These are phyloP conservation scores for Ceyx cyanopectus DNA, from an alignment of 2,113 vertebrate species.

Conservation along the genomic window DNA sequence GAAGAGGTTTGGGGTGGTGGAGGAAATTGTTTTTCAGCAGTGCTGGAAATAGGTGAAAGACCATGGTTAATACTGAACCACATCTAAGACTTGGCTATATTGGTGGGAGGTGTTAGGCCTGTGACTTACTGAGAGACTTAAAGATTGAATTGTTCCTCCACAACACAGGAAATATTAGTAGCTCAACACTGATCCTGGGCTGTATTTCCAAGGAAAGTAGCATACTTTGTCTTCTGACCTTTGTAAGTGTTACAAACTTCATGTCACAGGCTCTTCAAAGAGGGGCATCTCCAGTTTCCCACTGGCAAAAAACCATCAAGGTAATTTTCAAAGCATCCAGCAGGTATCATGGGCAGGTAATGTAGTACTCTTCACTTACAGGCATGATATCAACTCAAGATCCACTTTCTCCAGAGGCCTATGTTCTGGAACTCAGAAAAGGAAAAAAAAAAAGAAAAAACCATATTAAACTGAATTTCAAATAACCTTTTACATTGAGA, in stretches of 20 bases:
- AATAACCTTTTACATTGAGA: constrained; percentile 12
- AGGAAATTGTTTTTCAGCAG: neutral
- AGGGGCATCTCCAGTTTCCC: neutral
- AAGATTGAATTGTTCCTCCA: neutral
- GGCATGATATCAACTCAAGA: neutral
- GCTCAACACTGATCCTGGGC: neutral
- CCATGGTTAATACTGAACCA: neutral
- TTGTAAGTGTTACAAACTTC: neutral
- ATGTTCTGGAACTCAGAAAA: neutral
- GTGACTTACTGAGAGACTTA: neutral
- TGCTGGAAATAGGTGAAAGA: neutral
- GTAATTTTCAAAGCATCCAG: neutral
- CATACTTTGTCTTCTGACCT: neutral
- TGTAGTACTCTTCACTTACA: neutral
- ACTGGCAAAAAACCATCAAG: neutral
- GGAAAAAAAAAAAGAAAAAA: neutral
- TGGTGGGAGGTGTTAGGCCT: neutral
- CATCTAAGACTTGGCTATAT: neutral
- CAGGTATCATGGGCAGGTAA: neutral
- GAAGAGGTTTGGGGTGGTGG: neutral
- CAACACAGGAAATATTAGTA: neutral
- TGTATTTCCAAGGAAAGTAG: neutral
- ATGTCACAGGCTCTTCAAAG: neutral
- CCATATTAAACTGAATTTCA: neutral
- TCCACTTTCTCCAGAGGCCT: neutral